A percentile compares a stretch with the other conserved stretches of the same genome.
Conservation (phyloP, 2,797 vertebrate genomes). For the Chelonia mydas region DNA sequence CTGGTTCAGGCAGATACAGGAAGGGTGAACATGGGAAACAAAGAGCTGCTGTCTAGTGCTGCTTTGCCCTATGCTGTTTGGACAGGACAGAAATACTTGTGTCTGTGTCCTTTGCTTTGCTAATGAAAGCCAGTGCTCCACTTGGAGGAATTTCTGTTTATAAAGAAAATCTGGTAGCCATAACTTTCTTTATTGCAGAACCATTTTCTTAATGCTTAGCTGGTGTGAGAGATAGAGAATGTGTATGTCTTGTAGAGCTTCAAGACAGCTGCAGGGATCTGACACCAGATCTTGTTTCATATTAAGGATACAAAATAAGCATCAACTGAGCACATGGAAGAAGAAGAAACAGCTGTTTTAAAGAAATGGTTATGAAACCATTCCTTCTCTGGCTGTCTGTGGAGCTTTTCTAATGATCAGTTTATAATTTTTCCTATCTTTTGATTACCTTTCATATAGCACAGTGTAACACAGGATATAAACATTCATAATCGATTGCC, state of each 20-base stretch:
- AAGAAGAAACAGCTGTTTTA: neutral
- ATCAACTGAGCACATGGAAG: neutral
- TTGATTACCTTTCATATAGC: neutral
- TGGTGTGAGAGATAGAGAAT: neutral
- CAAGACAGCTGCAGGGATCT: constrained; percentile 5
- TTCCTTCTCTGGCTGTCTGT: neutral
- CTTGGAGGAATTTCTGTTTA: neutral
- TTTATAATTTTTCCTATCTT: neutral
- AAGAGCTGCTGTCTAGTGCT: neutral
- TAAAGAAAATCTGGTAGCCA: neutral
- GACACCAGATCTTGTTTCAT: neutral
- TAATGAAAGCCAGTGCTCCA: neutral
- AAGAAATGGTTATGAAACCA: neutral
- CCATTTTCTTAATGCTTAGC: neutral
- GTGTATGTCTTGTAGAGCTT: neutral
- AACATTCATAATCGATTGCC: neutral
- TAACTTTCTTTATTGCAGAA: neutral
- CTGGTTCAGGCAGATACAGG: neutral
- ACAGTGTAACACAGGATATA: accelerated
- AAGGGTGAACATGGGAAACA: neutral
- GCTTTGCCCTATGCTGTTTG: neutral
- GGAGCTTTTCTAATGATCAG: neutral
- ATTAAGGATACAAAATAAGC: neutral
- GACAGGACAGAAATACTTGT: neutral
- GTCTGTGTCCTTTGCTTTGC: neutral